Conservation (phyloP, 2,113 vertebrate species). For the Psittacula cyanocephala region DNA sequence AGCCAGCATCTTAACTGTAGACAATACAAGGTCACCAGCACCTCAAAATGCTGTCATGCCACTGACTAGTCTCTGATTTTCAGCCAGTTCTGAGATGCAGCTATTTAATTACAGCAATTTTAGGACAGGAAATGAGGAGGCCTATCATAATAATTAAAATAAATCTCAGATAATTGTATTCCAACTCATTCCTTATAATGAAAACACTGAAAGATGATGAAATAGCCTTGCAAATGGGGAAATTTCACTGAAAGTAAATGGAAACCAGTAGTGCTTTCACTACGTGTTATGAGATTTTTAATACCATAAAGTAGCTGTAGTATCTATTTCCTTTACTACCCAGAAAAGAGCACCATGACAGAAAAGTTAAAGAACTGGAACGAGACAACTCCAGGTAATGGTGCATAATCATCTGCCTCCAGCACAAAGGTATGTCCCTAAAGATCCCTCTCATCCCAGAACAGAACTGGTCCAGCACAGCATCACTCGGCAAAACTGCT, state of each 20-base stretch:
- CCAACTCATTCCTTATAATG: not conserved
- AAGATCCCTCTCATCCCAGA: not conserved
- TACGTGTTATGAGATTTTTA: not conserved
- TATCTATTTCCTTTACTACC: not conserved
- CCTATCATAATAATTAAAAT: constrained; percentile 15
- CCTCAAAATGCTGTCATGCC: not conserved
- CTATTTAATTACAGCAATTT: constrained; percentile 22
- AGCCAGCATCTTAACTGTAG: not conserved
- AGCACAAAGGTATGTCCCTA: not conserved
- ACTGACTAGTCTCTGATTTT: not conserved
- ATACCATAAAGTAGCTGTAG: not conserved
- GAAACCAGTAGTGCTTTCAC: not conserved
- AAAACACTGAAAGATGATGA: not conserved
- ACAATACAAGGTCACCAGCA: not conserved
- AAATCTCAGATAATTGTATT: not conserved
- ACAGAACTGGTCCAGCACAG: not conserved
- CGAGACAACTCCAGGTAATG: not conserved
- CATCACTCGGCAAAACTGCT: not conserved
- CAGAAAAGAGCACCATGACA: not conserved
- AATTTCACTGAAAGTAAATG: not conserved
- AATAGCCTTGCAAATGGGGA: not conserved
- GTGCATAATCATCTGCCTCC: not conserved
- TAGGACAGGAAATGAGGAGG: constrained; percentile 18
- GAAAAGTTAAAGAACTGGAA: not conserved
- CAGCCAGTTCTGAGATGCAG: not conserved